Evolutionary conservation across 2,113 vertebrate genomes (phyloP).

Genomic region (Pelmatolapia mariae): DNA sequence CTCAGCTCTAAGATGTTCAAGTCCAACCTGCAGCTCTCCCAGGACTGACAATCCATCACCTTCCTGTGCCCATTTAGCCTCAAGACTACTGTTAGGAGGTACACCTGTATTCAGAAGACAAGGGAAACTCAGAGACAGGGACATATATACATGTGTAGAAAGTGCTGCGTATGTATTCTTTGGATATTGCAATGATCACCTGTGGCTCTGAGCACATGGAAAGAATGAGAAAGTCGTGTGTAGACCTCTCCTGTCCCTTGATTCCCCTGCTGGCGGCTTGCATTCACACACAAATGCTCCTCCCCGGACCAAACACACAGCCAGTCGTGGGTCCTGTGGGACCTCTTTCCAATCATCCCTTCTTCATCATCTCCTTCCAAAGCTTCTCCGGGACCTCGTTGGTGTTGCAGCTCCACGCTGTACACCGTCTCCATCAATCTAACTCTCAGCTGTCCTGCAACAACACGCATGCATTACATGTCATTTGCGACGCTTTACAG

Average conservation of each 20-base stretch:
- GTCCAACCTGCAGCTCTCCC: slow-evolving; percentile 55
- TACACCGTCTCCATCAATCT: slow-evolving; percentile 57
- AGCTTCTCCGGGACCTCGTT: not conserved
- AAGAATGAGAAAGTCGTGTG: slow-evolving; percentile 64
- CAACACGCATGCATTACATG: not conserved
- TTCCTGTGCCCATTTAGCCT: slow-evolving; percentile 28
- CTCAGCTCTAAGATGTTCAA: slow-evolving; percentile 42
- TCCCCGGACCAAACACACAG: slow-evolving; percentile 50
- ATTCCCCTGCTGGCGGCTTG: slow-evolving; percentile 33
- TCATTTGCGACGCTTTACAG: rapidly evolving
- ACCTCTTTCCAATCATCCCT: not conserved
- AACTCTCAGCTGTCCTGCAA: slow-evolving; percentile 74
- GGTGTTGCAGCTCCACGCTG: slow-evolving; percentile 69
- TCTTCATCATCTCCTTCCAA: slow-evolving; percentile 22
- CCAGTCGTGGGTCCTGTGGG: slow-evolving; percentile 20
- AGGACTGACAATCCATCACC: slow-evolving; percentile 26
- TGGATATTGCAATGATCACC: slow-evolving; percentile 56
- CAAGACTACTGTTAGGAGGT: slow-evolving; percentile 47
- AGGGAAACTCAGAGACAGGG: not conserved
- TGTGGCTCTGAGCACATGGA: slow-evolving; percentile 57
- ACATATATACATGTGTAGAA: not conserved
- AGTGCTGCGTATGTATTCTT: not conserved
- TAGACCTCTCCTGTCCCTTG: slow-evolving; percentile 27
- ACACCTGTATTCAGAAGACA: slow-evolving; percentile 62
- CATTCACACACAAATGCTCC: slow-evolving; percentile 63